A percentile compares a stretch with the other conserved stretches of the same genome.
Conservation (phyloP, 2,888 invertebrate species). For the Orthosia gracilis region DNA sequence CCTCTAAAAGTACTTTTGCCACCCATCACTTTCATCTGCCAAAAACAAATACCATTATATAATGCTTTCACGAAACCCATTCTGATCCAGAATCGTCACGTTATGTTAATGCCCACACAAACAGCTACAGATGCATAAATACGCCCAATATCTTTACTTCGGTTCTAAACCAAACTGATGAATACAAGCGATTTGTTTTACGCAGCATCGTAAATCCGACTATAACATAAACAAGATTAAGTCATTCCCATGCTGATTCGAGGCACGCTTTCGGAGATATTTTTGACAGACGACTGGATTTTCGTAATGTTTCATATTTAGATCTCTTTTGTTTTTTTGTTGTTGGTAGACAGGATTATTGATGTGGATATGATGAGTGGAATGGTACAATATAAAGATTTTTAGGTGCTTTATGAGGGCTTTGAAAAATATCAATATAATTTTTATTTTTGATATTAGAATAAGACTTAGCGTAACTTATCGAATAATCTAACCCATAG, state of each 20-base stretch:
- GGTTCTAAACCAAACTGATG: constrained; percentile 47
- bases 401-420: constrained; percentile 1
- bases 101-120: constrained; percentile 47
- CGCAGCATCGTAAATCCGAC: constrained; percentile 57
- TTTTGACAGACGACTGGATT: constrained; percentile 54
- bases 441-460: not conserved
- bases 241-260: constrained; percentile 57
- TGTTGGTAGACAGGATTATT: constrained; percentile 22
- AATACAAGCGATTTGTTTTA: constrained; percentile 58
- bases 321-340: constrained; percentile 37
- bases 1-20: constrained; percentile 7
- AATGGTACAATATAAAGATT: not conserved
- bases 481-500: not conserved
- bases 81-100: constrained; percentile 26
- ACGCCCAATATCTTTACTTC: constrained; percentile 30
- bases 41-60: constrained; percentile 49
- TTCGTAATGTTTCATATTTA: constrained; percentile 33
- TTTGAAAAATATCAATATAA: not conserved
- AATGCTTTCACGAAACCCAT: constrained; percentile 28
- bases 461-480: not conserved
- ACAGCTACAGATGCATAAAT: constrained; percentile 32
- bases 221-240: constrained; percentile 56
- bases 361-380: not conserved
- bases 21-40: constrained; percentile 24
- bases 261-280: constrained; percentile 34